Base-by-base conservation (phyloP, 2,888 invertebrate genomes). In the Boloria euphrosyne region DNA sequence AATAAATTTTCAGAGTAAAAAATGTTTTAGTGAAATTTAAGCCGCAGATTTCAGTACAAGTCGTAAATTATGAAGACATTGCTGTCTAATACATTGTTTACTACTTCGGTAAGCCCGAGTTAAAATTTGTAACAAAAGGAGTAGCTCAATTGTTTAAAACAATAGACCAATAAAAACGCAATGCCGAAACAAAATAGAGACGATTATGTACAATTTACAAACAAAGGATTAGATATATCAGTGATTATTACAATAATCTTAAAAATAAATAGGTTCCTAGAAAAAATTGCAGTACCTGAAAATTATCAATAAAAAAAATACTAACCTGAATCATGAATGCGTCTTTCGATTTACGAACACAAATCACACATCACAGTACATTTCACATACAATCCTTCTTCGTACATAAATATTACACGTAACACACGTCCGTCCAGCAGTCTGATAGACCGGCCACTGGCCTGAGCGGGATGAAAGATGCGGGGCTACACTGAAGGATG, bases 311-410 rank as follows among this genome's bases (percentile, higher is more conserved):
- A 58, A 59, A 59, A n/a, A 43, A 47, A 31, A 46, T 68, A 89
- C 90, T 86, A 76, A 92, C 92, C 90, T 92, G 91, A 89, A 92
- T 92, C 91, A 92, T 91, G 87, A 82, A 87, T 87, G 85, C 88
- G 80, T 78, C 83, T 81, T 77, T 73, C 78, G 80, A 82, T 81
- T 79, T 82, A 81, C 85, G 86, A 82, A 83, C 84, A 84, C 80
- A 86, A 86, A 87, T 86, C 79, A 75, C 83, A 91, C 90, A 86
- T 78, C 89, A 90, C 89, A 85, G 88, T 89, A 84, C 89, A 92
- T 90, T 83, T 86, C 90, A 90, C 90, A 84, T 83, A 77, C 79
- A 86, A 87, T 84, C 83, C 77, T 72, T 70, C 79, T 77, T 83
- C 81, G 80, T 82, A 82, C 79, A 82, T 80, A 80, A 79, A 82